Evolutionary conservation across 2,888 invertebrate genomes (phyloP).

Genomic region (Caenorhabditis sp.): DNA sequence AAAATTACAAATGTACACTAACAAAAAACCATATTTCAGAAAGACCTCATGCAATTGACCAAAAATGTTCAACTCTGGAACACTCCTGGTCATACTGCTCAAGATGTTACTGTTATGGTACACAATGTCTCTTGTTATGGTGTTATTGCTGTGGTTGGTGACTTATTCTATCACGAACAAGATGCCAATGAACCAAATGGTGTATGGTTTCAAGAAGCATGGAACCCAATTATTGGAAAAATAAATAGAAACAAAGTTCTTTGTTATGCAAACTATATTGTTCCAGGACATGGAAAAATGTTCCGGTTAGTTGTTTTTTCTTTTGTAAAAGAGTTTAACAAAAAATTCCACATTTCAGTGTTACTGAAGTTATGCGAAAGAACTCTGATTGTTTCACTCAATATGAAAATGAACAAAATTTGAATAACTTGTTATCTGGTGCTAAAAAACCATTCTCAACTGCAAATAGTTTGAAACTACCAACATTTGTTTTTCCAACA

Average conservation of each 20-base stretch:
- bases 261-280: conserved; percentile 71
- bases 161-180: conserved; percentile 63
- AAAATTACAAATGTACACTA: too few species aligned
- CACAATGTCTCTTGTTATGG: conserved; percentile 60
- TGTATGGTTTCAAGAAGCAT: conserved; percentile 63
- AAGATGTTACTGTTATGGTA: conserved; percentile 64
- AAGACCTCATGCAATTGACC: conserved; percentile 58
- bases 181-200: conserved; percentile 56
- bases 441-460: conserved; percentile 8
- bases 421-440: neutral
- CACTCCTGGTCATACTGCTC: conserved; percentile 66
- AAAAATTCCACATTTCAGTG: too few species aligned
- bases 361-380: conserved; percentile 44
- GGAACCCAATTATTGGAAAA: conserved; percentile 61
- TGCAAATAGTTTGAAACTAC: conserved; percentile 7
- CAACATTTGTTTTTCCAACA: neutral
- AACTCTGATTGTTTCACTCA: conserved; percentile 33
- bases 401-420: conserved; percentile 11
- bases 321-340: too few species aligned
- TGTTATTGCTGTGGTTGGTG: conserved; percentile 62
- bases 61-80: conserved; percentile 66
- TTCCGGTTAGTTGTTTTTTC: conserved; percentile 60
- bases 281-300: conserved; percentile 73
- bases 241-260: conserved; percentile 57
- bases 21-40: too few species aligned